Conservation (phyloP, 2,888 invertebrate species). For the Calameuta filiformis region DNA sequence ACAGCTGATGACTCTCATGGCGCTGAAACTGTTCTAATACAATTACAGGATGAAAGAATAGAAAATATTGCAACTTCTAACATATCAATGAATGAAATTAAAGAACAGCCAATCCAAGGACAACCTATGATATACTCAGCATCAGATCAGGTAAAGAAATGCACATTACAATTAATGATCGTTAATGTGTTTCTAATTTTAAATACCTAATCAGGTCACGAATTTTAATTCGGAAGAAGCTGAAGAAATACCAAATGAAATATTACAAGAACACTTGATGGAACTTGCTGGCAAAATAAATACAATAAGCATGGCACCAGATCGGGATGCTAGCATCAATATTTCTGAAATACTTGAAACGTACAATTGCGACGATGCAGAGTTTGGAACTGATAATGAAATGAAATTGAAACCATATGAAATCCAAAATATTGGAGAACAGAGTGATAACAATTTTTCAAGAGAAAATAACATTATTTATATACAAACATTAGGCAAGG, state of each 20-base stretch:
- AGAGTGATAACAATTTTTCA: background rate
- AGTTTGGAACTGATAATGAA: background rate
- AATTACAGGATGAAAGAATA: background rate
- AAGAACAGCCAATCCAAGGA: slow-evolving; percentile 8
- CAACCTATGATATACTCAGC: slow-evolving; percentile 42
- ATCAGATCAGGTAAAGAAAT: slow-evolving; percentile 43
- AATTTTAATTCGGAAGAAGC: slow-evolving; percentile 37
- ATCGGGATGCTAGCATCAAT: slow-evolving; percentile 28
- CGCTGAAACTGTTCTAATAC: background rate
- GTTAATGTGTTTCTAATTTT: slow-evolving; percentile 7
- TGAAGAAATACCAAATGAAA: slow-evolving; percentile 33
- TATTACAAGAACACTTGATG: slow-evolving; percentile 36
- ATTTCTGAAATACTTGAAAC: slow-evolving; percentile 35
- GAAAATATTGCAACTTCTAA: background rate
- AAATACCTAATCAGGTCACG: slow-evolving; percentile 33
- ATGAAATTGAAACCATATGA: background rate
- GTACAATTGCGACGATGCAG: slow-evolving; percentile 29
- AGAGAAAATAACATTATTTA: slow-evolving; percentile 14
- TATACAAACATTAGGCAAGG: slow-evolving; percentile 12
- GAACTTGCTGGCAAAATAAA: slow-evolving; percentile 41
- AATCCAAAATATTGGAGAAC: slow-evolving; percentile 3
- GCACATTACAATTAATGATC: slow-evolving; percentile 1
- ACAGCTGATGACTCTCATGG: background rate
- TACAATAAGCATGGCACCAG: slow-evolving; percentile 30
- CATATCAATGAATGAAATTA: background rate